Conservation (phyloP, 2,797 vertebrate species). For the Lagodon rhomboides region DNA sequence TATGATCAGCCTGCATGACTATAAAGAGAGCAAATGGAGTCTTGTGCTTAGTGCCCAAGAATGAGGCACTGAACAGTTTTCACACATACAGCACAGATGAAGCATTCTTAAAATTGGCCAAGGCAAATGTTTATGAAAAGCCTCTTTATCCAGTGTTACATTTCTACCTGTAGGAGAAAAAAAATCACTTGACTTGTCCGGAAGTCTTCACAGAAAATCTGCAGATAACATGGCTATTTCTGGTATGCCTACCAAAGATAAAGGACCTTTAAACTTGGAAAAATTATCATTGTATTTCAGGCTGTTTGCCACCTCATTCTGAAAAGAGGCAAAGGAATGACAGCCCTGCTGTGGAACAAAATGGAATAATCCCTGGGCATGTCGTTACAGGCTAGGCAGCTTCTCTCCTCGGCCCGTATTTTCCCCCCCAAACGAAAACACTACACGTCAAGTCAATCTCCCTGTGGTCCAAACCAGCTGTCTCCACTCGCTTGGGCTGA, state of each 20-base stretch:
- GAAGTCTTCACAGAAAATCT: slow-evolving; percentile 5
- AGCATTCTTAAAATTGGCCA: slow-evolving; percentile 38
- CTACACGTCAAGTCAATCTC: slow-evolving; percentile 59
- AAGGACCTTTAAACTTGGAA: slow-evolving; percentile 23
- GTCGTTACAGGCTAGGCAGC: slow-evolving; percentile 78
- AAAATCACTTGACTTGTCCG: not conserved
- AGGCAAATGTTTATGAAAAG: slow-evolving; percentile 11
- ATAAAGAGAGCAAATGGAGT: slow-evolving; percentile 82
- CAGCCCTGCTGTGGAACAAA: slow-evolving; percentile 68
- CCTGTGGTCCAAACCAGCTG: slow-evolving; percentile 69
- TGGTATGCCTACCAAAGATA: not conserved
- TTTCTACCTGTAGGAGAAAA: slow-evolving; percentile 15
- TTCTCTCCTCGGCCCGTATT: slow-evolving; percentile 56
- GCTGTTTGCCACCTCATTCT: slow-evolving; percentile 38
- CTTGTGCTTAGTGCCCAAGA: slow-evolving; percentile 69
- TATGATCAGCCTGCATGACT: slow-evolving; percentile 81
- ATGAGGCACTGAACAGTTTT: slow-evolving; percentile 61
- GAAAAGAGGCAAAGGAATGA: slow-evolving; percentile 72
- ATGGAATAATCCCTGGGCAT: slow-evolving; percentile 79
- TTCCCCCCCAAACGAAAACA: slow-evolving; percentile 66
- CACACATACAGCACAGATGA: slow-evolving; percentile 26
- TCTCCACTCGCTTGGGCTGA: slow-evolving; percentile 45
- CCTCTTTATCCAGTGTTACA: not conserved
- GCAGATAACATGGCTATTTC: slow-evolving; percentile 3
- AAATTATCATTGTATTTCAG: slow-evolving; percentile 32